These are phyloP conservation scores for Ditylenchus weischeri DNA, from an alignment of 2,888 invertebrate species.

Conservation along the genomic window DNA sequence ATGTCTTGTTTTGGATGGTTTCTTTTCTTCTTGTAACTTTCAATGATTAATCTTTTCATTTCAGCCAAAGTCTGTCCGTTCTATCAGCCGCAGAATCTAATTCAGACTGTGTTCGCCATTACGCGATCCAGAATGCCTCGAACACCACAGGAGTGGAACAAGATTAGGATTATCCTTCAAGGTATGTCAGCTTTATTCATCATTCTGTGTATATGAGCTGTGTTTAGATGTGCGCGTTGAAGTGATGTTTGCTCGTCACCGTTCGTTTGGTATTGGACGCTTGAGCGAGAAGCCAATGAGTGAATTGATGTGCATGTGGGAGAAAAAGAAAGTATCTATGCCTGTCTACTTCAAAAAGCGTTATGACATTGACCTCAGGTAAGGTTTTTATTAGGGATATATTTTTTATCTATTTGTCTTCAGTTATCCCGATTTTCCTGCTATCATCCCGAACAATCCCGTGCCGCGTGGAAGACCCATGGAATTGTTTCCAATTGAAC, in stretches of 20 bases:
- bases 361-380: slow-evolving; percentile 19
- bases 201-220: not conserved
- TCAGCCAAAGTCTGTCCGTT: slow-evolving; percentile 29
- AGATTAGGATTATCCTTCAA: slow-evolving; percentile 17
- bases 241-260: slow-evolving; percentile 24
- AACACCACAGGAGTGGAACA: slow-evolving; percentile 17
- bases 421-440: slow-evolving; percentile 22
- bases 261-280: slow-evolving; percentile 24
- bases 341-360: slow-evolving; percentile 22
- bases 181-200: not conserved
- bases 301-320: slow-evolving; percentile 17
- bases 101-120: slow-evolving; percentile 19
- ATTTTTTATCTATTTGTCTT: not conserved
- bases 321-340: slow-evolving; percentile 24
- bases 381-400: not conserved
- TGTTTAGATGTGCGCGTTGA: slow-evolving; percentile 26
- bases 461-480: slow-evolving; percentile 22
- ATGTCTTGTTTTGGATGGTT: slow-evolving; percentile 29
- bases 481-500: slow-evolving; percentile 28
- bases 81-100: slow-evolving; percentile 23
- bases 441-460: slow-evolving; percentile 24
- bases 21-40: not conserved
- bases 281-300: slow-evolving; percentile 28
- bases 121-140: slow-evolving; percentile 19
- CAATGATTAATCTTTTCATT: not conserved